Evolutionary conservation across 2,797 vertebrate genomes (phyloP), one percentile per base, ranked within the genome.

Genomic region (Babyrousa celebensis): DNA sequence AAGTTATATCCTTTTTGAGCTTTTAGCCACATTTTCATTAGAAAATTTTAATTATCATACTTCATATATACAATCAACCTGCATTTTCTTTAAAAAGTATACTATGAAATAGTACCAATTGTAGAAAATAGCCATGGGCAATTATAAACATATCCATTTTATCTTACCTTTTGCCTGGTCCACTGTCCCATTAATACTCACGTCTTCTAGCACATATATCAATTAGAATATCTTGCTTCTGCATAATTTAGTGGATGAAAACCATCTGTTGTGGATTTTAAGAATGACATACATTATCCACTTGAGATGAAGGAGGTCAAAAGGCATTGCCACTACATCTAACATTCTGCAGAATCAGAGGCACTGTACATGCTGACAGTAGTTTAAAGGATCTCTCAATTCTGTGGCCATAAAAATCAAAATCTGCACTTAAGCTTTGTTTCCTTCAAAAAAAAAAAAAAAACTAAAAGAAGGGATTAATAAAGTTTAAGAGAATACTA

Each of bases 401-500:
- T 95, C 93, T 97, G 97, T 95, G 98, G 97, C 78, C 10, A 96
- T 98, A 97, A 98, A 98, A 98, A 0, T n/a, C 77, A 63, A 89
- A 89, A 72, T 52, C 58, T 74, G 91, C 62, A 95, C 77, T 92
- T 98, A 98, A 84, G 95, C 86, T 97, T 98, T 92, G 90, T 96
- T 95, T 96, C 60, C 68, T 97, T 97, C 56, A 95, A 95, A 96
- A 98, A 98, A 98, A 97, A 97, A 98, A 98, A 98, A 98, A 96
- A 85, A 98, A 98, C 95, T 95, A 86, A 98, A 96, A 98, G 96
- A 96, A 98, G 96, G 93, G 89, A 98, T 98, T 98, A 97, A 94
- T 0, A 97, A 71, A 93, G 97, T 98, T 98, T 97, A 98, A 98
- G 98, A 98, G 90, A 98, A 98, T 98, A 72, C 97, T 98, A 97